Percentiles rank a stretch among this genome's conserved stretches.
Conservation (phyloP, 2,888 invertebrate species). For the Keiferia lycopersicella region DNA sequence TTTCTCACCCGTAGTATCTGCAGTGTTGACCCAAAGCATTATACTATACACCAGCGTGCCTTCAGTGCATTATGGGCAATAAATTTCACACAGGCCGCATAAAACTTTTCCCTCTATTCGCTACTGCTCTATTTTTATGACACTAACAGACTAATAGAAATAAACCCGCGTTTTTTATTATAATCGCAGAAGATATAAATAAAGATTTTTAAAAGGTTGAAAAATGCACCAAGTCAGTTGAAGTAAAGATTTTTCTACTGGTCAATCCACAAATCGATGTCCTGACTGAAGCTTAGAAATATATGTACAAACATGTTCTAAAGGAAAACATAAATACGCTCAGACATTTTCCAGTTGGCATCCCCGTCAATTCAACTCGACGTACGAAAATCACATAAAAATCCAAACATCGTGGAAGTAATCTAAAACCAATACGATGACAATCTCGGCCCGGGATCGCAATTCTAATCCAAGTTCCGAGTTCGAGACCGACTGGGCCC, state of each 20-base stretch:
- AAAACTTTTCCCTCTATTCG: slow-evolving; percentile 53
- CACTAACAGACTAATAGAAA: slow-evolving; percentile 18
- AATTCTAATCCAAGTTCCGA: slow-evolving; percentile 57
- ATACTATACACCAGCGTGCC: slow-evolving; percentile 23
- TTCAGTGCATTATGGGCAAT: slow-evolving; percentile 62
- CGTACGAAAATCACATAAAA: slow-evolving; percentile 27
- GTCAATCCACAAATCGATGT: too few species aligned
- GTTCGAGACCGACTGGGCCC: slow-evolving; percentile 48
- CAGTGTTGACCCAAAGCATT: background rate
- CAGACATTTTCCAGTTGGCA: background rate
- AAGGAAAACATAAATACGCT: too few species aligned
- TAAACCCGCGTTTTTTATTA: too few species aligned
- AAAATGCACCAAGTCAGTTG: too few species aligned
- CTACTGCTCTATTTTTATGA: slow-evolving; percentile 43
- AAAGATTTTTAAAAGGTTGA: too few species aligned
- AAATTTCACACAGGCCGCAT: slow-evolving; percentile 57
- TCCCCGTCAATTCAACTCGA: background rate
- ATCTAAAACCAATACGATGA: slow-evolving; percentile 68
- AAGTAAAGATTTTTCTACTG: too few species aligned
- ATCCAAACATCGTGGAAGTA: slow-evolving; percentile 47
- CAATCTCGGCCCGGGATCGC: slow-evolving; percentile 54
- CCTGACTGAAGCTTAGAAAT: too few species aligned
- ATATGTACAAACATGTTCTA: too few species aligned
- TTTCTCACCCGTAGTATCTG: slow-evolving; percentile 38
- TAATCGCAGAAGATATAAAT: too few species aligned